phyloP scores from a whole-genome alignment of 2,888 invertebrate genomes.

The Drosophila neotestacea region DNA sequence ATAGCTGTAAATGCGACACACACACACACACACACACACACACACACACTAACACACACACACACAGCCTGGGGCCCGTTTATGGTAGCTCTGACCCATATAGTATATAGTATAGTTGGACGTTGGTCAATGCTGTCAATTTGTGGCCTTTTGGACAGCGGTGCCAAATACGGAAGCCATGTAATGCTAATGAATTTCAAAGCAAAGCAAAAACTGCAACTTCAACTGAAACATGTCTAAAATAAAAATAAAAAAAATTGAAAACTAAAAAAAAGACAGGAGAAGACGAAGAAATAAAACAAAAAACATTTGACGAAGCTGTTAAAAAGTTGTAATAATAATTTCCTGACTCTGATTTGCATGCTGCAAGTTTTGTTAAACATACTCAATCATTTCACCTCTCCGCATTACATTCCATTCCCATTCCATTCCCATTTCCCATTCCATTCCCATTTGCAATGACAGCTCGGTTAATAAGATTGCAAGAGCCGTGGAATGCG shows the following conservation, averaged over 20 bases:
- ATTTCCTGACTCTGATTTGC: constrained; percentile 78
- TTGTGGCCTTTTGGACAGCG: constrained; percentile 7
- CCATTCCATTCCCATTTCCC: constrained; percentile 10
- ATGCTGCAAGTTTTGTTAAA: constrained; percentile 53
- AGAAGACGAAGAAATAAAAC: neutral
- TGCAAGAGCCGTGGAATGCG: constrained; percentile 22
- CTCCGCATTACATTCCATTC: neutral
- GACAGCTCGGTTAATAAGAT: constrained; percentile 10
- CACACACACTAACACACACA: no score
- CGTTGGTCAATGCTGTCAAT: constrained; percentile 38
- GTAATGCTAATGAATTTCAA: constrained; percentile 80
- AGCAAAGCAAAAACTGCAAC: constrained; percentile 34
- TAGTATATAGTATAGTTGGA: constrained; percentile 10
- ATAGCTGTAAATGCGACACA: constrained; percentile 48
- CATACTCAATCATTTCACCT: constrained; percentile 44
- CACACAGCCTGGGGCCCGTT: constrained; percentile 26
- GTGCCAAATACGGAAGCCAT: constrained; percentile 78
- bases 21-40: no score
- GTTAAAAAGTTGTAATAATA: constrained; percentile 71
- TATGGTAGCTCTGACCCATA: constrained; percentile 58
- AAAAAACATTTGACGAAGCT: constrained; percentile 44
- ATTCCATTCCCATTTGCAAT: constrained; percentile 1
- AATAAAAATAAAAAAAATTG: constrained; percentile 23
- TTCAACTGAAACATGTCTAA: constrained; percentile 53
- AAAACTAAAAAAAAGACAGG: neutral